These are phyloP conservation scores for Heliconius congener DNA, from an alignment of 1,140 invertebrate species.

Conservation along the genomic window DNA sequence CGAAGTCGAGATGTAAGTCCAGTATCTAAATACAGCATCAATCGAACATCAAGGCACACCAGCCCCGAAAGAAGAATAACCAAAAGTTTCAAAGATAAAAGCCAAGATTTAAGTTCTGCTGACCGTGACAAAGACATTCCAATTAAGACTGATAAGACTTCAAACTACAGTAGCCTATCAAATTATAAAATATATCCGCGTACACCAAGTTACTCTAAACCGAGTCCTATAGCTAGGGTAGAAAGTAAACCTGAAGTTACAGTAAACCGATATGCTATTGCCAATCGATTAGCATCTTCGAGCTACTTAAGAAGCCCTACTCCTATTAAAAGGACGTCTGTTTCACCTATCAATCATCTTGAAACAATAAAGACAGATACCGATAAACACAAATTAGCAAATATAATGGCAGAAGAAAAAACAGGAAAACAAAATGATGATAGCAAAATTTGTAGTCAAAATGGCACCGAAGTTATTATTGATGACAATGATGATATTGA, in stretches of 20 bases:
- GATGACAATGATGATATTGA: slow-evolving; percentile 54
- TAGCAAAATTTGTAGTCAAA: slow-evolving; percentile 28
- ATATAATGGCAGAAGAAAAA: slow-evolving; percentile 36
- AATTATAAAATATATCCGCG: slow-evolving; percentile 78
- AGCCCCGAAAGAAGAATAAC: slow-evolving; percentile 67
- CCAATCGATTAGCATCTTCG: slow-evolving; percentile 65
- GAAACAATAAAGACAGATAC: slow-evolving; percentile 53
- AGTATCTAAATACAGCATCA: slow-evolving; percentile 67
- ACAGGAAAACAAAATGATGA: slow-evolving; percentile 59
- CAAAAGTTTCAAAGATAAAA: slow-evolving; percentile 69
- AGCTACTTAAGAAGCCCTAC: slow-evolving; percentile 68
- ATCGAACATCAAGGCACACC: slow-evolving; percentile 57
- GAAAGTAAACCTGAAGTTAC: slow-evolving; percentile 66
- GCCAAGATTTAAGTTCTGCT: slow-evolving; percentile 64
- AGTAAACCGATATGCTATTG: slow-evolving; percentile 68
- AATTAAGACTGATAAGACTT: slow-evolving; percentile 78
- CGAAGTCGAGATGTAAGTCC: slow-evolving; percentile 72
- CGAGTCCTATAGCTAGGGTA: slow-evolving; percentile 53
- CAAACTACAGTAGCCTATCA: slow-evolving; percentile 71
- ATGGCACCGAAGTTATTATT: slow-evolving; percentile 26
- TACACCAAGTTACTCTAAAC: slow-evolving; percentile 64
- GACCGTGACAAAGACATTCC: slow-evolving; percentile 80
- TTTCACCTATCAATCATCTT: slow-evolving; percentile 57
- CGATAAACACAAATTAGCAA: slow-evolving; percentile 47
- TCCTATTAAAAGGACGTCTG: slow-evolving; percentile 55